phyloP scores from a whole-genome alignment of 1,140 invertebrate species.

The Heliconius himera region DNA sequence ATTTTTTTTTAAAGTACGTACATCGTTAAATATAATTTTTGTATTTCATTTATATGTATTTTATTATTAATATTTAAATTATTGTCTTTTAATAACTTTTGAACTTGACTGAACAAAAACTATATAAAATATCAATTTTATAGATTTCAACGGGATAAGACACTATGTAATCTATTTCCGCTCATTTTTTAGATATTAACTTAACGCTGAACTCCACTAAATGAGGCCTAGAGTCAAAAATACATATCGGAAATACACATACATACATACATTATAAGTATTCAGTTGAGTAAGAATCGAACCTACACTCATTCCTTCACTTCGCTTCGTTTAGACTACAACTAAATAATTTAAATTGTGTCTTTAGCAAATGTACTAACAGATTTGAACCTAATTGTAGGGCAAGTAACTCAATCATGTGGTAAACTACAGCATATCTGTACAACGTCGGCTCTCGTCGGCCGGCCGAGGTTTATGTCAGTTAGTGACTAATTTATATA shows the following conservation, averaged over 20 bases:
- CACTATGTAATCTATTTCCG: no score
- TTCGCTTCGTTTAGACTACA: constrained; percentile 3
- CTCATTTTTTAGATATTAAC: no score
- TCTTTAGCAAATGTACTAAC: constrained; percentile 9
- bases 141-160: no score
- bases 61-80: no score
- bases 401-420: constrained; percentile 10
- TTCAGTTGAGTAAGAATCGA: not conserved
- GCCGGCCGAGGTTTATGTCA: not conserved
- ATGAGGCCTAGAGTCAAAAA: no score
- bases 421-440: not conserved
- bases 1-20: no score
- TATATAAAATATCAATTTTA: no score
- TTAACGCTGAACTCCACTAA: no score
- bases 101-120: no score
- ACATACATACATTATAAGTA: not conserved
- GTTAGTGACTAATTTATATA: constrained; percentile 6
- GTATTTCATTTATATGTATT: no score
- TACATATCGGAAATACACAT: not conserved
- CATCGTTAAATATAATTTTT: no score
- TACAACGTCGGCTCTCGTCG: not conserved
- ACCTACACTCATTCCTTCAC: not conserved
- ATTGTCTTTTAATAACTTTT: no score
- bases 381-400: not conserved
- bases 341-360: not conserved